Evolutionary conservation across 2,888 invertebrate species (phyloP).

Genomic region (Dolichomitus sp.): DNA sequence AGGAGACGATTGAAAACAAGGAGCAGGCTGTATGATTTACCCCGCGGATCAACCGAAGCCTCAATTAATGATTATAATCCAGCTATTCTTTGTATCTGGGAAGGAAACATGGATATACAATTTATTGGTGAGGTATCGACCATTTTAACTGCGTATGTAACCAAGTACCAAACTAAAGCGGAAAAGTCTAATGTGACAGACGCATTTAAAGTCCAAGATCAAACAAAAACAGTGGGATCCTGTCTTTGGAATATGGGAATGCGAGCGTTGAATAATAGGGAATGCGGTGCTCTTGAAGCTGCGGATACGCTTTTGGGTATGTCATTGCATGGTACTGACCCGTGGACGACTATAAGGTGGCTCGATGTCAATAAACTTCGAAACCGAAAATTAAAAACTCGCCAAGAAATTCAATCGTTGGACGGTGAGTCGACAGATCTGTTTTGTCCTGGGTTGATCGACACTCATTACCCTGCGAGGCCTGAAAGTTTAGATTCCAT

Average conservation of each 20-base stretch:
- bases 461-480: background rate
- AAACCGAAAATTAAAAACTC: conserved; percentile 59
- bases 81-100: conserved; percentile 58
- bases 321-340: conserved; percentile 29
- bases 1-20: conserved; percentile 71
- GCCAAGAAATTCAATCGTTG: conserved; percentile 50
- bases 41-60: conserved; percentile 65
- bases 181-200: conserved; percentile 28
- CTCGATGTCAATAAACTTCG: conserved; percentile 70
- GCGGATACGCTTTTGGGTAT: conserved; percentile 55
- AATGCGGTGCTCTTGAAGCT: conserved; percentile 63
- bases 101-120: too few species aligned
- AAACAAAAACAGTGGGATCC: conserved; percentile 72
- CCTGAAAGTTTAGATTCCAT: too few species aligned
- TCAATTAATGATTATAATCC: conserved; percentile 77
- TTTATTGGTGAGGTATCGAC: too few species aligned
- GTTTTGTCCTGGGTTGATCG: background rate
- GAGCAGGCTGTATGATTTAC: conserved; percentile 74
- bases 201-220: conserved; percentile 67
- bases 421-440: conserved; percentile 1
- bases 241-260: conserved; percentile 53
- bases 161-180: conserved; percentile 19
- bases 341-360: conserved; percentile 71
- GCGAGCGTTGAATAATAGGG: conserved; percentile 59
- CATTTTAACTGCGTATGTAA: conserved; percentile 11